These are phyloP conservation scores for Silvanus unidentatus DNA, from an alignment of 2,888 invertebrate genomes.

Conservation along the genomic window DNA sequence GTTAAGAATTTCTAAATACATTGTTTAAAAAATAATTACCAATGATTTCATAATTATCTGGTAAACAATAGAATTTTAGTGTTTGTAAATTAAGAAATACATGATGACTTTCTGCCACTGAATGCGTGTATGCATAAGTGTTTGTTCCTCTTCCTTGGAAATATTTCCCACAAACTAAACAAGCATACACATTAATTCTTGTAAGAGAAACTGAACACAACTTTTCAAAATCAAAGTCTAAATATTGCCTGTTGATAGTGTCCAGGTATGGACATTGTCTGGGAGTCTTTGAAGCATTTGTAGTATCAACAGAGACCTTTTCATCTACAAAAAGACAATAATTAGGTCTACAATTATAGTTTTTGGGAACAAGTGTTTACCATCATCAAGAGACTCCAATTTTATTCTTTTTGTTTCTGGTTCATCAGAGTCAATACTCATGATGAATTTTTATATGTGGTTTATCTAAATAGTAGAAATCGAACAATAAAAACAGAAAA, in stretches of 20 bases:
- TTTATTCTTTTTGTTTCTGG: too few species aligned
- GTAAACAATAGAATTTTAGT: slow-evolving; percentile 95
- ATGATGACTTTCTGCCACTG: slow-evolving; percentile 96
- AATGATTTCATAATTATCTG: slow-evolving; percentile 98
- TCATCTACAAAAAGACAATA: too few species aligned
- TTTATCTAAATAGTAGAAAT: too few species aligned
- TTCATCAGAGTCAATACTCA: too few species aligned
- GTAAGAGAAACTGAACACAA: slow-evolving; percentile 96
- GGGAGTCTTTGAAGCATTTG: slow-evolving; percentile 9
- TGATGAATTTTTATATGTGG: too few species aligned
- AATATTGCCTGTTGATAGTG: slow-evolving; percentile 91
- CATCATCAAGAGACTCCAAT: too few species aligned
- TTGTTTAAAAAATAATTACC: slow-evolving; percentile 52
- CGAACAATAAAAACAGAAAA: too few species aligned
- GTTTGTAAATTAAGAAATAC: slow-evolving; percentile 96
- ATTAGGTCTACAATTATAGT: too few species aligned
- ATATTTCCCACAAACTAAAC: slow-evolving; percentile 98
- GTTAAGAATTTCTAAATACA: not conserved
- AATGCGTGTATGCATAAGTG: slow-evolving; percentile 98
- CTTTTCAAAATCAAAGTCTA: slow-evolving; percentile 99
- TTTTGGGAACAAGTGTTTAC: too few species aligned
- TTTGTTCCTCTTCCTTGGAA: slow-evolving; percentile 95
- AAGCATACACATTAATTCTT: slow-evolving; percentile 98
- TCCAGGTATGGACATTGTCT: slow-evolving; percentile 91
- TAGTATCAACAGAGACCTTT: too few species aligned